phyloP scores from a whole-genome alignment of 2,888 invertebrate species.

The Pachydiplax longipennis region DNA sequence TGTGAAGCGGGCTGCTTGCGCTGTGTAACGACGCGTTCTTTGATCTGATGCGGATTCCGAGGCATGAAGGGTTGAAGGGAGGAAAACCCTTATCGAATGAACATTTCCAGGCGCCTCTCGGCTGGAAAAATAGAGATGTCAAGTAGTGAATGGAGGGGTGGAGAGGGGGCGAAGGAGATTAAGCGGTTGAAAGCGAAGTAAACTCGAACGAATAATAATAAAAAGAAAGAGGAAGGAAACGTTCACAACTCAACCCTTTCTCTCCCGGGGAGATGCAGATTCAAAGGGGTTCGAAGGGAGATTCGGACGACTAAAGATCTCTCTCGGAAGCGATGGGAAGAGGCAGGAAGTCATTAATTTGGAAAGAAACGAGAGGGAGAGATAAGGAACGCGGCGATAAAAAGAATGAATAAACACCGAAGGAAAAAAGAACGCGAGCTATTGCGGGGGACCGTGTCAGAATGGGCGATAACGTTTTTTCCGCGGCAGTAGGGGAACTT shows the following conservation, averaged over 20 bases:
- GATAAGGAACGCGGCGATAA: constrained; percentile 1
- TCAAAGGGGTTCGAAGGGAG: neutral
- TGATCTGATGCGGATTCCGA: constrained; percentile 38
- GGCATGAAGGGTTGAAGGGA: constrained; percentile 31
- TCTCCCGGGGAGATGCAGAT: neutral
- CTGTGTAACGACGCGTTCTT: constrained; percentile 35
- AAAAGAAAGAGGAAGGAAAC: neutral
- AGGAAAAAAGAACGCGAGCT: neutral
- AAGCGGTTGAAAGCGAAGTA: constrained; percentile 20
- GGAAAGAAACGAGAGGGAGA: constrained; percentile 27
- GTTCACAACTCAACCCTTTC: neutral
- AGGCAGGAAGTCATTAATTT: constrained; percentile 21
- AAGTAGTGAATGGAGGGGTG: neutral
- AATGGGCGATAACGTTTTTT: neutral
- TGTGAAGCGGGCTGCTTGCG: constrained; percentile 7
- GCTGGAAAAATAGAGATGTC: neutral
- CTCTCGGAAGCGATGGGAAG: constrained; percentile 1
- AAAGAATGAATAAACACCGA: constrained; percentile 42
- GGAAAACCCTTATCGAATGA: constrained; percentile 40
- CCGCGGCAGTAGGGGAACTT: neutral
- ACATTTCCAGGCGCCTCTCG: constrained; percentile 28
- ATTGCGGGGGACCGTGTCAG: neutral
- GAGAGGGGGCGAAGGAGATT: neutral
- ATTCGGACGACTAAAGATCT: neutral
- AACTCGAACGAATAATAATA: constrained; percentile 27